Evolutionary conservation across 2,888 invertebrate species (phyloP).

Genomic region (Polydrusus tereticollis): DNA sequence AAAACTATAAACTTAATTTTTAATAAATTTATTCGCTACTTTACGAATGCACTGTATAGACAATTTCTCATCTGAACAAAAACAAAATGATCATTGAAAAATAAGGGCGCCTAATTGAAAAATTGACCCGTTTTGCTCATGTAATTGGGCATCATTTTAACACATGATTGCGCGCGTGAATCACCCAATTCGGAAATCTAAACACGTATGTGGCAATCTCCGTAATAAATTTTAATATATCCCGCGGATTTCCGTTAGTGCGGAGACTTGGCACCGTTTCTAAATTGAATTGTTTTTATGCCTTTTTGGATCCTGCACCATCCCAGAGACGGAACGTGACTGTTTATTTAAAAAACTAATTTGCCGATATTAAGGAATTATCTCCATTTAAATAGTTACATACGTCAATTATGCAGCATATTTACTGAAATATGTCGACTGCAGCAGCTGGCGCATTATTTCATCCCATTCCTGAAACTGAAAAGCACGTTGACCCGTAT

Average conservation of each 20-base stretch:
- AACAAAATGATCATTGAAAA: constrained; percentile 12
- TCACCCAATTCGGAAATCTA: constrained; percentile 25
- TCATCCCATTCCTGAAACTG: neutral
- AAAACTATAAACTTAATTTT: too few relatives aligned
- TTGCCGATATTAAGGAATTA: too few relatives aligned
- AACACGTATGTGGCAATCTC: constrained; percentile 33
- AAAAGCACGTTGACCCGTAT: neutral
- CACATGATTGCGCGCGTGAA: constrained; percentile 27
- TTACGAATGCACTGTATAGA: too few relatives aligned
- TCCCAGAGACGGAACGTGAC: constrained; percentile 5
- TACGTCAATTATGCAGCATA: too few relatives aligned
- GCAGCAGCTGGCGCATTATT: neutral
- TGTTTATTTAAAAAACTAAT: neutral
- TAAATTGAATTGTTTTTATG: constrained; percentile 23
- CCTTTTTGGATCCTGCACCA: constrained; percentile 16
- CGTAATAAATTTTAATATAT: constrained; percentile 36
- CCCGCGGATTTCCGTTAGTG: constrained; percentile 41
- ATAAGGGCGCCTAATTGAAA: constrained; percentile 24
- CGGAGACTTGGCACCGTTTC: constrained; percentile 32
- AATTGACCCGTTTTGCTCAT: constrained; percentile 25
- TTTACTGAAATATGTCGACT: neutral
- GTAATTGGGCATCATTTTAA: constrained; percentile 30
- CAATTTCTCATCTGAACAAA: neutral
- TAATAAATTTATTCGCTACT: too few relatives aligned
- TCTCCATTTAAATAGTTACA: too few relatives aligned